Base-by-base conservation (phyloP, 2,113 vertebrate genomes). In the Xiphorhynchus elegans region DNA sequence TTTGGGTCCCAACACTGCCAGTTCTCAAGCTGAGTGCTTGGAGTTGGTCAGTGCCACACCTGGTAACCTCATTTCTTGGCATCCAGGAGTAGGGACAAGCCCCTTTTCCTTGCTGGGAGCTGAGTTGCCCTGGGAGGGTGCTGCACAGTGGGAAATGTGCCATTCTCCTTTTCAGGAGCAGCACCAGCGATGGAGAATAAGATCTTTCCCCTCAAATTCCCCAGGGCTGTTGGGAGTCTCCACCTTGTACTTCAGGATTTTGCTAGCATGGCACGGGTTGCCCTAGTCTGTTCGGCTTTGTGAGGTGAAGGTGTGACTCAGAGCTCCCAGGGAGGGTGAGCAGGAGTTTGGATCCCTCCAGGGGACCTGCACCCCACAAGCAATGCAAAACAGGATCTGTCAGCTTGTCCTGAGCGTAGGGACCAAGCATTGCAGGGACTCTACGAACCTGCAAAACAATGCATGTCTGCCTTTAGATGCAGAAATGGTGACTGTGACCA, bases 41-140 rank as follows among this genome's bases (percentile, higher is more conserved):
- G 14, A 31, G 33, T 29, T 35, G 4, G 17, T 42, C 55, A 44
- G 4, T 35, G 19, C 50, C 68, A 33, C 0, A 0, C 29, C 7
- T 13, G 11, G 16, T 70, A 37, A 21, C 44, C 20, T 44, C 24
- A 17, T 62, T 82, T 69, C 47, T n/a, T 53, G 56, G 11, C 33
- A 42, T 55, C 24, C 25, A 31, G 24, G 28, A 49, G 49, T 4
- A 55, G 53, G 24, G 44, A n/a, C 18, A 18, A 70, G 21, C 24
- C n/a, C 6, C 4, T 59, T 75, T 66, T 73, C 19, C 52, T 63
- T 75, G 42, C 47, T 75, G 58, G 31, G 21, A 79, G 37, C 42
- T 28, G 42, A 67, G 52, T 23, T 88, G 31, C 13, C 62, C 47
- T 35, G 20, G 23, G 25, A 75, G 42, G 5, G 7, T 42, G 62